These are phyloP conservation scores for Drosophila pseudoobscura DNA, from an alignment of 1,140 invertebrate genomes.

Conservation along the genomic window DNA sequence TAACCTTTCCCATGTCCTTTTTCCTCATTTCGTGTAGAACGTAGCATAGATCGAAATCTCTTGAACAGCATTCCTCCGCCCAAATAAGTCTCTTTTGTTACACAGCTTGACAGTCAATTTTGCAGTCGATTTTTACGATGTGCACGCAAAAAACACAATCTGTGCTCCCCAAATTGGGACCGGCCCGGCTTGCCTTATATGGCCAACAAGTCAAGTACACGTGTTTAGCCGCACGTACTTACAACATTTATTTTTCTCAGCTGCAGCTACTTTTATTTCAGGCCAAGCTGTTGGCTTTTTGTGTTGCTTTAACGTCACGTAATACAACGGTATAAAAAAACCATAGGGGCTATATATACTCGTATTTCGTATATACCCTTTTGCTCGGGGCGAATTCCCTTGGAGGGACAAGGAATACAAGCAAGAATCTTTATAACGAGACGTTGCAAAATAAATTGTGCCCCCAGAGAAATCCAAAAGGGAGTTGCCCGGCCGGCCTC, in stretches of 20 bases:
- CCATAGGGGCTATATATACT: conserved; percentile 10
- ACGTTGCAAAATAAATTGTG: conserved; percentile 34
- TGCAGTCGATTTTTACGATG: conserved; percentile 39
- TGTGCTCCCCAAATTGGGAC: conserved; percentile 34
- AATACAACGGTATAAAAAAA: conserved; percentile 44
- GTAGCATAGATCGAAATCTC: too few relatives aligned
- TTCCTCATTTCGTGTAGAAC: too few relatives aligned
- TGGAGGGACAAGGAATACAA: conserved; percentile 19
- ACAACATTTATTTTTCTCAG: conserved; percentile 52
- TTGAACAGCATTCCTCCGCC: background rate
- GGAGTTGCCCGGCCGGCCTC: conserved; percentile 17
- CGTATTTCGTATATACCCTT: background rate
- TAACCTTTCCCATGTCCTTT: too few relatives aligned
- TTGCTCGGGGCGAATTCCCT: background rate
- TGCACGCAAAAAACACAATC: conserved; percentile 44
- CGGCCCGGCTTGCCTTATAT: conserved; percentile 10
- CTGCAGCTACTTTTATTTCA: conserved; percentile 40
- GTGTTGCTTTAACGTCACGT: conserved; percentile 53
- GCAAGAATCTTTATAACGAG: conserved; percentile 40
- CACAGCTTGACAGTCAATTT: conserved; percentile 41
- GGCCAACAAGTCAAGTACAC: conserved; percentile 27
- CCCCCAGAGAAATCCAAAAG: conserved; percentile 10
- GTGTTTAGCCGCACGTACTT: conserved; percentile 50
- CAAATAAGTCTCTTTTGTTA: background rate
- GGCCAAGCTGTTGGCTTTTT: conserved; percentile 67